Base-by-base conservation (phyloP, 2,113 vertebrate genomes). In the Merops nubicus region DNA sequence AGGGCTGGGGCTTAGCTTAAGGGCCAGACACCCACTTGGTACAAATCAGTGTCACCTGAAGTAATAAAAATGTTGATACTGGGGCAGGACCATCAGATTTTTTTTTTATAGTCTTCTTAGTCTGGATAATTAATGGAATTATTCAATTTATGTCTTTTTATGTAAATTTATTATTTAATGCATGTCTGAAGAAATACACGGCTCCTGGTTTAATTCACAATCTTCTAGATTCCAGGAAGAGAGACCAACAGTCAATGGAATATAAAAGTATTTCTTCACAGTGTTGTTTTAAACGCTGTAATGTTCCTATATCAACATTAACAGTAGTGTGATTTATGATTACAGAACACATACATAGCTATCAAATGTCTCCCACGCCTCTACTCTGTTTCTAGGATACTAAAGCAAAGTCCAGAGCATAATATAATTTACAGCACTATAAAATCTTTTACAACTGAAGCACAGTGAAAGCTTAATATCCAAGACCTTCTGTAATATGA, bases 341-440 rank as follows among this genome's bases (percentile, higher is more conserved):
- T 91, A 91, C 84, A 95, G 86, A 96, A 90, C 89, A 72, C 88
- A 85, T 94, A 96, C 86, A 60, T 36, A 85, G 92, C 95, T 96
- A 96, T 96, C 56, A 0, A 97, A 97, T 92, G 92, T 96, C 94
- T 88, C 96, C 95, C 70, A 75, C 16, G 67, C 89, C 96, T 96
- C 91, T 57, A 81, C 94, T 94, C 96, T 92, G 96, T 97, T 95
- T 88, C 94, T 84, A 85, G 93, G 96, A 96, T 93, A 96, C 97
- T 97, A 97, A 97, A 98, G 97, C 97, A 98, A 98, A 98, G 98
- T 97, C 98, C 97, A 98, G 97, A 93, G 97, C 93, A 97, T 95
- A 97, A 97, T 97, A 98, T 97, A 98, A 98, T 98, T 98, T 98
- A 98, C 93, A 97, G 95, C 97, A 97, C 97, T 97, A 98, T 98